Percentiles rank a stretch among this genome's conserved stretches.
These are phyloP conservation scores for Plebejus anna DNA, from an alignment of 2,888 invertebrate species.

Conservation along the genomic window DNA sequence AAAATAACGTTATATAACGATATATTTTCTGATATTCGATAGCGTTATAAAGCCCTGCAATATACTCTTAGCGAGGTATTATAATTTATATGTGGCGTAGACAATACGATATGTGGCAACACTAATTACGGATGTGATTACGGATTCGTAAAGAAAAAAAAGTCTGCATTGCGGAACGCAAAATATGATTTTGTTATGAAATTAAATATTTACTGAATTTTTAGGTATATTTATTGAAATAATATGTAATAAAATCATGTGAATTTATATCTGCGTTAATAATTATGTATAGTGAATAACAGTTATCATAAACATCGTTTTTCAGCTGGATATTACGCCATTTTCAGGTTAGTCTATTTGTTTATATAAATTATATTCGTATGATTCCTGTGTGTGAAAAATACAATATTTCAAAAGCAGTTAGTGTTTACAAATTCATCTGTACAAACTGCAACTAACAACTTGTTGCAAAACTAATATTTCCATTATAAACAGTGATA, in stretches of 20 bases:
- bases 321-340: neutral
- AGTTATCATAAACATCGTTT: neutral
- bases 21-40: too few species aligned
- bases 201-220: neutral
- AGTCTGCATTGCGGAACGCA: constrained; percentile 1
- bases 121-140: too few species aligned
- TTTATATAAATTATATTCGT: neutral
- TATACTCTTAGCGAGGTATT: too few species aligned
- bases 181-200: constrained; percentile 4
- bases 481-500: neutral
- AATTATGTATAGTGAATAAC: neutral
- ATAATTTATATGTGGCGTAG: too few species aligned
- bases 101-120: too few species aligned
- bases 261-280: neutral
- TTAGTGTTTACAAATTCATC: neutral
- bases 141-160: neutral
- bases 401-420: neutral
- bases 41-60: too few species aligned
- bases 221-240: neutral
- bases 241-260: neutral
- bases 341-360: constrained; percentile 14
- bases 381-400: neutral
- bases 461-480: neutral
- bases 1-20: too few species aligned
- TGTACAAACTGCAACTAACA: neutral